Conservation (phyloP, 2,113 vertebrate genomes). For the Toxostoma redivivum region DNA sequence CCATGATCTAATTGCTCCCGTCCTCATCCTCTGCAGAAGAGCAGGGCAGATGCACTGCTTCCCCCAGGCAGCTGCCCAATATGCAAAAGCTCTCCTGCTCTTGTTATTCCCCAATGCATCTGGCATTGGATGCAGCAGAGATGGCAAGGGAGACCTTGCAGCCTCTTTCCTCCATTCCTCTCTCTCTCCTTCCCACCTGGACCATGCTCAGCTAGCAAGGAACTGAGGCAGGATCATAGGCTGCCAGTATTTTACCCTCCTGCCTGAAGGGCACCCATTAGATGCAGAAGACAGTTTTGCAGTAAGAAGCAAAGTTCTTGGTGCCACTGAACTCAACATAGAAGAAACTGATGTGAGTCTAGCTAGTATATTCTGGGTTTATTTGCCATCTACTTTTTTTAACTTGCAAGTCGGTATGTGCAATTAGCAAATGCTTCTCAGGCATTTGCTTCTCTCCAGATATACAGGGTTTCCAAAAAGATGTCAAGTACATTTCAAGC, state of each 20-base stretch:
- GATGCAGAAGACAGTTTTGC: neutral
- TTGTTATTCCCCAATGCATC: fast-evolving
- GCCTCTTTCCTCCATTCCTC: neutral
- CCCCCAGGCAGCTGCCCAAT: neutral
- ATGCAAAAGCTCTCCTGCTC: neutral
- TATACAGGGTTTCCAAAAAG: neutral
- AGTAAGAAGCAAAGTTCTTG: neutral
- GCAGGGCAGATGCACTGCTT: neutral
- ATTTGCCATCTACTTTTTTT: neutral
- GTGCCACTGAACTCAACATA: neutral
- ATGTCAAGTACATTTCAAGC: neutral
- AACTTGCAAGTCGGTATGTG: neutral
- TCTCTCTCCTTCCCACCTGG: neutral
- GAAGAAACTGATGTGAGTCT: neutral
- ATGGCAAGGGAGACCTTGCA: neutral
- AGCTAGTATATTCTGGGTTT: neutral
- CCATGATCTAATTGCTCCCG: neutral
- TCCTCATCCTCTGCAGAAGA: neutral
- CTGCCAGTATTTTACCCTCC: fast-evolving
- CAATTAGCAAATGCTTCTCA: neutral
- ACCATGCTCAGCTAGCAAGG: neutral
- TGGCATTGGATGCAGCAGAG: neutral
- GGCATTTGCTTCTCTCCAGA: neutral
- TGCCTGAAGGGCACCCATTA: neutral
- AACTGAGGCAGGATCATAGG: neutral